Evolutionary conservation across 2,888 invertebrate genomes (phyloP), one percentile per base, ranked within the genome.

Genomic region (Axea sp.): DNA sequence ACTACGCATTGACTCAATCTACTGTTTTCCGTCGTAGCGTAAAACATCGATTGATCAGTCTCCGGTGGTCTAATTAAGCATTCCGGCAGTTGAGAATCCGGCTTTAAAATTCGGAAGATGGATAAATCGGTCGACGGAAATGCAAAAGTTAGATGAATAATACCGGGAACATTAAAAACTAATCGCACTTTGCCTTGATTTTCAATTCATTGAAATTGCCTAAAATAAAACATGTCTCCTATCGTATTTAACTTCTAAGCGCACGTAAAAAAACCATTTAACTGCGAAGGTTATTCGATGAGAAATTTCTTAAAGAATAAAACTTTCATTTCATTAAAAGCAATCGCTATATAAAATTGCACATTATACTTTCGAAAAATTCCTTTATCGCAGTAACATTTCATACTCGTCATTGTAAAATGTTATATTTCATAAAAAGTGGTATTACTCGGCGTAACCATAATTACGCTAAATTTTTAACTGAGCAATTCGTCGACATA

Each of bases 1-100:
- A 51, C 51, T 51, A 15, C 26, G 9, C 35, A 14, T 37, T 51
- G 51, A 51, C 37, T 35, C 26, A 26, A n/a, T 35, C 35, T 22
- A 51, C 51, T 51, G 26, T 33, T 31, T 24, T 24, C 33, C 31
- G 9, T 7, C 9, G 24, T 35, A n/a, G 12, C 12, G 6, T 22
- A 15, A 37, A 35, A 14, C 35, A 26, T 19, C 12, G 33, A 49
- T 35, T 35, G 35, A 49, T 51, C 33, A 11, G 33, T 24, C 31
- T 28, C 33, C 14, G 17, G 24, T 2, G 9, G 24, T 24, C 15
- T 26, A 51, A 26, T 51, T 51, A 51, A 37, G 35, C 31, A 24
- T 26, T 35, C 8, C 3, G 35, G 24, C 7, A n/a, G n/a, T n/a
- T n/a, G n/a, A n/a, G n/a, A n/a, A 51, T 19, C 12, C 9, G 49